Evolutionary conservation across 2,113 vertebrate species (phyloP).

Genomic region (Pterocles gutturalis): DNA sequence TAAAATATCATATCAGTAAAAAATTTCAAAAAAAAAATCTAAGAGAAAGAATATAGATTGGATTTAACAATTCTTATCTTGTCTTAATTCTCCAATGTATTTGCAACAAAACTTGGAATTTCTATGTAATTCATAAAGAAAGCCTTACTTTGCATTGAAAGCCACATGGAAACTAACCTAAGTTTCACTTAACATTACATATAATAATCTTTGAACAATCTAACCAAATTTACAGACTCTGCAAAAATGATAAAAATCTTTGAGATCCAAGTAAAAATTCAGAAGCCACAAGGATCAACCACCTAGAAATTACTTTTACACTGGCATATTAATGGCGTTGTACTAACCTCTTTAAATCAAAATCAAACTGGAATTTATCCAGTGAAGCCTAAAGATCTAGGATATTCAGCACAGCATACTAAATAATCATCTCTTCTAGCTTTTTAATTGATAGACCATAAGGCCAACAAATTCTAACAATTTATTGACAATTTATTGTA

Average conservation of each 20-base stretch:
- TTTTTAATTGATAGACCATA: background rate
- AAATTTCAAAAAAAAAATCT: background rate
- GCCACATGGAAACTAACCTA: background rate
- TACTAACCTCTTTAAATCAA: background rate
- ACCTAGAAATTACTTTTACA: background rate
- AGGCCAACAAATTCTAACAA: constrained; percentile 1
- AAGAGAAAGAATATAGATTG: background rate
- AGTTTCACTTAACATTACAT: background rate
- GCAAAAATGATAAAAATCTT: background rate
- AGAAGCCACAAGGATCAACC: background rate
- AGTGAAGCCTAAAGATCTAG: background rate
- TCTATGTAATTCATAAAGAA: background rate
- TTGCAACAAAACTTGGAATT: background rate
- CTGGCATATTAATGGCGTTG: background rate
- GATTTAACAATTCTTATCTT: background rate
- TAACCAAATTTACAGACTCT: background rate
- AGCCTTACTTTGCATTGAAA: background rate
- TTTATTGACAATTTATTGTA: background rate
- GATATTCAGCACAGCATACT: background rate
- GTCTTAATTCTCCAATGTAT: background rate
- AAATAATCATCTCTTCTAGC: background rate
- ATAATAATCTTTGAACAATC: background rate
- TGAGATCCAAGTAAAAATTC: background rate
- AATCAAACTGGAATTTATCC: background rate
- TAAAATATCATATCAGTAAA: background rate